Conservation (phyloP, 92 coral and sea anemone species). For the Porites divaricata region DNA sequence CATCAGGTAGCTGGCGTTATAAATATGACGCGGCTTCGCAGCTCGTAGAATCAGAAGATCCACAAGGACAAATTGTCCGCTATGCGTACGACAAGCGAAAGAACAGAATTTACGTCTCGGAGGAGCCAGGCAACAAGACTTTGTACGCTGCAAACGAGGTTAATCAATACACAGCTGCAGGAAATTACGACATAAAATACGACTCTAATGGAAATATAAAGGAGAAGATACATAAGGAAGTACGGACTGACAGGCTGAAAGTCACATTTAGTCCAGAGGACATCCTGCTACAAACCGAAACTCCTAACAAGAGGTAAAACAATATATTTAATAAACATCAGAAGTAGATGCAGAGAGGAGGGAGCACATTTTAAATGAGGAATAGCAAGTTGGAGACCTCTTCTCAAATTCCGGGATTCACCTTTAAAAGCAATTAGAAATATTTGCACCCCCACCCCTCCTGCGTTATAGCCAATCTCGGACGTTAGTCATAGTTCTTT, state of each 20-base stretch:
- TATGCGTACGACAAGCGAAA: conserved; percentile 72
- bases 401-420: no score
- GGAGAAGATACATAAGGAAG: conserved; percentile 47
- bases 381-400: no score
- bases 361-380: no score
- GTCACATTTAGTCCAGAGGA: conserved; percentile 75
- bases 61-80: conserved; percentile 31
- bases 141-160: conserved; percentile 63
- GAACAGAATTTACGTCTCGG: conserved; percentile 58
- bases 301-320: conserved; percentile 62
- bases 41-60: conserved; percentile 65
- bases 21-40: conserved; percentile 78
- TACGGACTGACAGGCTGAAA: conserved; percentile 59
- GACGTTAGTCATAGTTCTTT: no score
- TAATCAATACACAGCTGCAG: conserved; percentile 69
- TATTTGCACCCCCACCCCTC: no score
- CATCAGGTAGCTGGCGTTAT: conserved; percentile 55
- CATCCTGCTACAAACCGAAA: conserved; percentile 60
- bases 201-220: conserved; percentile 80
- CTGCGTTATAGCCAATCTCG: no score
- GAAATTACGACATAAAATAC: conserved; percentile 57
- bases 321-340: no score
- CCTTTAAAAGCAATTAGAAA: no score
- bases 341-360: no score
- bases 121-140: conserved; percentile 40